Conservation (phyloP, 2,113 vertebrate genomes). For the Eulemur macaco region DNA sequence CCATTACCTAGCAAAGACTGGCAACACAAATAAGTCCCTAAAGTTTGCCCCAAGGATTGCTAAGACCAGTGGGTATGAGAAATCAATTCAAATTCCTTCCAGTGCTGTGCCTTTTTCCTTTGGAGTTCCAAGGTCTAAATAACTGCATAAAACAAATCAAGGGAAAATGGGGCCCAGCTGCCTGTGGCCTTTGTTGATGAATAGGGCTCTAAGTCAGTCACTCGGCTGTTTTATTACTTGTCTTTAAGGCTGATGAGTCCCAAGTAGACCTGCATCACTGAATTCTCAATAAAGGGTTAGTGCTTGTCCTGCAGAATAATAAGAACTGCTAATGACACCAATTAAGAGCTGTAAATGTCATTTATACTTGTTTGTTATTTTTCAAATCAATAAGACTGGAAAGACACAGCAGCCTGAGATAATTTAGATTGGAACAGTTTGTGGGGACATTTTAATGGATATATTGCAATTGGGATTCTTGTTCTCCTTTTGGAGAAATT, state of each 20-base stretch:
- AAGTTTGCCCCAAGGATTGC: neutral
- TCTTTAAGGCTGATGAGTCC: slow-evolving; percentile 85
- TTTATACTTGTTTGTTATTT: slow-evolving; percentile 87
- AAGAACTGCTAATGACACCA: slow-evolving; percentile 85
- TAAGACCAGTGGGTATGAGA: neutral
- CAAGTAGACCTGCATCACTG: slow-evolving; percentile 83
- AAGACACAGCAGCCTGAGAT: slow-evolving; percentile 78
- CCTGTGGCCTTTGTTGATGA: slow-evolving; percentile 75
- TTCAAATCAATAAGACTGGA: slow-evolving; percentile 83
- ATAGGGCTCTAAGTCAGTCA: slow-evolving; percentile 81
- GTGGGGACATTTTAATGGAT: slow-evolving; percentile 76
- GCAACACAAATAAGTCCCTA: neutral
- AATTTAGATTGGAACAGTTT: slow-evolving; percentile 71
- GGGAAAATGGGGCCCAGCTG: slow-evolving; percentile 68
- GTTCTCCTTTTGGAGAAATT: slow-evolving; percentile 51
- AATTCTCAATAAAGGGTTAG: slow-evolving; percentile 86
- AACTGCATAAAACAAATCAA: slow-evolving; percentile 71
- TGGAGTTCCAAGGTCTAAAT: slow-evolving; percentile 67
- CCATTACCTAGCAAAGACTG: neutral
- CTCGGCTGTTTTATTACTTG: slow-evolving; percentile 85
- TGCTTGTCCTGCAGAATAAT: slow-evolving; percentile 86
- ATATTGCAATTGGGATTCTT: slow-evolving; percentile 65
- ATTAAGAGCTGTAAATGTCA: slow-evolving; percentile 86
- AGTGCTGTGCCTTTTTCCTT: neutral
- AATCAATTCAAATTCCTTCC: slow-evolving; percentile 29